Base-by-base conservation (phyloP, 2,888 invertebrate genomes). In the Pocota personata region DNA sequence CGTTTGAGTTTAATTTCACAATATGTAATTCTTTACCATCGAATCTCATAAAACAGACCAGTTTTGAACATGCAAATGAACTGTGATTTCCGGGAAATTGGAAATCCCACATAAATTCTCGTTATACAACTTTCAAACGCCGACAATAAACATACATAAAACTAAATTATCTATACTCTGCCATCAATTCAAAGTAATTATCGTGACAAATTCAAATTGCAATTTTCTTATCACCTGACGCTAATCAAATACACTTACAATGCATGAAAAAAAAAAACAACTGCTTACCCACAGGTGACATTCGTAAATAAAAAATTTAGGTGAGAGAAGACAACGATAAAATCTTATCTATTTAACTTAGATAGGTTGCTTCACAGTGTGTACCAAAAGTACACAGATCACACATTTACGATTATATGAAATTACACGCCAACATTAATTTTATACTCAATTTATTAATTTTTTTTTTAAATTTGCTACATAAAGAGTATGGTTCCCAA, bases 141-240 rank as follows among this genome's bases (percentile, higher is more conserved):
- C 37, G 37, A 4, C 37, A 58, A 37, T 46, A 0, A 30, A 2
- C 7, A 3, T 16, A 21, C n/a, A 12, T 21, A 37, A 12, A 37
- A 19, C 8, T 0, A 19, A 37, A 12, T 21, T 62, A 43, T 43
- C 24, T 27, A 8, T 27, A 24, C 24, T 14, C 6, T 12, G 6
- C 16, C 16, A 27, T 60, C 24, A 50, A 14, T 50, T 66, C 24
- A 19, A 10, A n/a, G 50, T 21, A 50, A 66, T 35, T 48, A 37
- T 19, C 48, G 50, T 66, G 66, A 66, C 66, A 66, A 66, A 50
- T 66, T 66, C 35, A 8, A 48, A 50, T 24, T 35, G 24, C 50
- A 50, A 66, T 50, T 66, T n/a, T 14, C 66, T 50, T 66, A 66
- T 66, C 66, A 35, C 66, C 35, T 62, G 43, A 62, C 43, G 62